Percentiles rank a stretch among this genome's conserved stretches.
Evolutionary conservation across 2,113 vertebrate genomes (phyloP).

Genomic region (Oncorhynchus masou): DNA sequence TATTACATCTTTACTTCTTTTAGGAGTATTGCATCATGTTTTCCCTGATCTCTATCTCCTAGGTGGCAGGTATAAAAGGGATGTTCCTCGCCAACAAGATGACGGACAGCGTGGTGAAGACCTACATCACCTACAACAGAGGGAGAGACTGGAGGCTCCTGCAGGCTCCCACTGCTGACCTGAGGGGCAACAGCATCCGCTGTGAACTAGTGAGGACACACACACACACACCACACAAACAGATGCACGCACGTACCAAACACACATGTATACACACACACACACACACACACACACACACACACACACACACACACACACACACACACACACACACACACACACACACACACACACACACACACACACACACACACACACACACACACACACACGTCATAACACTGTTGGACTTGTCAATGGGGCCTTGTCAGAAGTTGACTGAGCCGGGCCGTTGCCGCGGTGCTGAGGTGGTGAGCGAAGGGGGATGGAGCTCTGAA

Average conservation of each 20-base stretch:
- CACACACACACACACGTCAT: too few species aligned
- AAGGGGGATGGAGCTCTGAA: slow-evolving; percentile 28
- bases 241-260: too few species aligned
- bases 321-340: too few species aligned
- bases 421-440: slow-evolving; percentile 50
- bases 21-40: slow-evolving; percentile 28
- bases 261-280: slow-evolving; percentile 32
- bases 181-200: slow-evolving; percentile 82
- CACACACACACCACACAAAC: too few species aligned
- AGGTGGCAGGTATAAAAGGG: slow-evolving; percentile 99
- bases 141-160: slow-evolving; percentile 95
- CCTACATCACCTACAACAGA: slow-evolving; percentile 98
- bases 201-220: slow-evolving; percentile 85
- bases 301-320: too few species aligned
- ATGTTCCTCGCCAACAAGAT: slow-evolving; percentile 99
- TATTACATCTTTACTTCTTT: not conserved
- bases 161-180: slow-evolving; percentile 86
- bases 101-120: slow-evolving; percentile 93
- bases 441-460: slow-evolving; percentile 52
- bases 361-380: too few species aligned
- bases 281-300: too few species aligned
- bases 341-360: too few species aligned
- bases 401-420: slow-evolving; percentile 34
- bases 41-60: slow-evolving; percentile 80
- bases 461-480: not conserved